Evolutionary conservation across 2,888 invertebrate genomes (phyloP).

Genomic region (Caenorhabditis sulstoni): DNA sequence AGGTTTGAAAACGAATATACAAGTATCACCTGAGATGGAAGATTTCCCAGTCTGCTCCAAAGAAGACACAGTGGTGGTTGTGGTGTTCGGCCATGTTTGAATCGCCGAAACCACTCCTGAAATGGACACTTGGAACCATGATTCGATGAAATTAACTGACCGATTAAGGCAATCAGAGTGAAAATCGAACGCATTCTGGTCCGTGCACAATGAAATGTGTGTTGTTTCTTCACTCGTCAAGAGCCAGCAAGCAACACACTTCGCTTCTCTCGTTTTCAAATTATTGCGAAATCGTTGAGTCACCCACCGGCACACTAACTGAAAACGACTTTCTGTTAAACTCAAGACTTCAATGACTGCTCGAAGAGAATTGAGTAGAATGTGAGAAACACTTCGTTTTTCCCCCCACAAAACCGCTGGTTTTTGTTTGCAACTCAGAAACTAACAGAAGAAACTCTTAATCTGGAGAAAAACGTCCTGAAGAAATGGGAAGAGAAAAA

Average conservation of each 20-base stretch:
- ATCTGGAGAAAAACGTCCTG: no score
- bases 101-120: constrained; percentile 17
- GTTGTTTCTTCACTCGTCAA: constrained; percentile 21
- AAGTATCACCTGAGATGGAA: constrained; percentile 44
- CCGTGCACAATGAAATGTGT: constrained; percentile 28
- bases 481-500: no score
- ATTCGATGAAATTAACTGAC: neutral
- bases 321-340: constrained; percentile 12
- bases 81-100: constrained; percentile 26
- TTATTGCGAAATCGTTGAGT: constrained; percentile 47
- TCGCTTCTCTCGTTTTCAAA: neutral
- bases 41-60: constrained; percentile 30
- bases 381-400: neutral
- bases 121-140: constrained; percentile 1
- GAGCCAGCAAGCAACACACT: constrained; percentile 30
- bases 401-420: no score
- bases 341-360: neutral
- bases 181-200: constrained; percentile 21
- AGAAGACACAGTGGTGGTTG: constrained; percentile 14
- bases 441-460: no score
- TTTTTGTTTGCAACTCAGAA: no score
- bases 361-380: constrained; percentile 1
- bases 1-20: constrained; percentile 2
- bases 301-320: constrained; percentile 10
- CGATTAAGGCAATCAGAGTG: constrained; percentile 16